Conservation (phyloP, 64 coral and sea anemone species). For the Astreopora myriophthalma region DNA sequence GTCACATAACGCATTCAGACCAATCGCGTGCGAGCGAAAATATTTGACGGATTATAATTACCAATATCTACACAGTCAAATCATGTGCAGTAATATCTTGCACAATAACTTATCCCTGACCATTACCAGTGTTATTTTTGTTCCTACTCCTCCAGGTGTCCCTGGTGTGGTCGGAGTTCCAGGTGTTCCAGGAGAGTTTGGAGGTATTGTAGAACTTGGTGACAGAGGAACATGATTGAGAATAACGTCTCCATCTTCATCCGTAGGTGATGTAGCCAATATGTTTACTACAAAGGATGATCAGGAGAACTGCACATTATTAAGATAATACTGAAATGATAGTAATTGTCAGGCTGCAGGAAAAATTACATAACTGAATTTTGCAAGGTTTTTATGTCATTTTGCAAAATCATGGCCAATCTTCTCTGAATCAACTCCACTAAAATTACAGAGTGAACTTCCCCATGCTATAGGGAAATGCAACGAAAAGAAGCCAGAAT, state of each 20-base stretch:
- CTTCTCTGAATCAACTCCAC: too few relatives aligned
- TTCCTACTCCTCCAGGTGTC: constrained; percentile 19
- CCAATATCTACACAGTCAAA: background rate
- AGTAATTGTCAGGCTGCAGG: too few relatives aligned
- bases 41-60: too few relatives aligned
- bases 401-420: too few relatives aligned
- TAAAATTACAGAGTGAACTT: too few relatives aligned
- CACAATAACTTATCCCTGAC: background rate
- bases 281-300: constrained; percentile 69
- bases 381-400: too few relatives aligned
- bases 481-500: too few relatives aligned
- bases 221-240: constrained; percentile 81
- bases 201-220: constrained; percentile 75
- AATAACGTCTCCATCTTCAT: constrained; percentile 79
- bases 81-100: background rate
- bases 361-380: too few relatives aligned
- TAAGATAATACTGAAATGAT: too few relatives aligned
- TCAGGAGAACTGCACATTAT: background rate
- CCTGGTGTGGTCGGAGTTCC: background rate
- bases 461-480: too few relatives aligned
- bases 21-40: too few relatives aligned
- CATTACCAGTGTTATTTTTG: constrained; percentile 32
- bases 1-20: too few relatives aligned
- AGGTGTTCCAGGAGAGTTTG: constrained; percentile 71
- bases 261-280: constrained; percentile 84